These are phyloP conservation scores for Cheilosia grossa DNA, from an alignment of 2,888 invertebrate genomes.

Conservation along the genomic window DNA sequence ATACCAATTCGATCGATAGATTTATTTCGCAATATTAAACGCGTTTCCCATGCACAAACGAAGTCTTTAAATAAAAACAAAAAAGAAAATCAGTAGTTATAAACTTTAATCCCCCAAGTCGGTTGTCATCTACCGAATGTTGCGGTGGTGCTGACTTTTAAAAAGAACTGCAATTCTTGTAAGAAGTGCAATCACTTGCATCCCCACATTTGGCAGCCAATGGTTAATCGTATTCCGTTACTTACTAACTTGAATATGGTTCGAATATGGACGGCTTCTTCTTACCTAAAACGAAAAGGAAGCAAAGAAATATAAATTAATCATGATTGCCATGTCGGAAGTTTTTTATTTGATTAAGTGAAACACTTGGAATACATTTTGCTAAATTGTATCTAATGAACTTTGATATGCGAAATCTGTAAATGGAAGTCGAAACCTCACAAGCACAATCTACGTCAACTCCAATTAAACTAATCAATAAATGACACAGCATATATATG, in stretches of 20 bases:
- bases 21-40: too few species aligned
- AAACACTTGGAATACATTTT: constrained; percentile 11
- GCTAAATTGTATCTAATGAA: constrained; percentile 26
- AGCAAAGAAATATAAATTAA: constrained; percentile 9
- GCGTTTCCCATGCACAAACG: too few species aligned
- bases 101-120: too few species aligned
- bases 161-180: neutral
- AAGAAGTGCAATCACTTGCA: neutral
- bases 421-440: constrained; percentile 34
- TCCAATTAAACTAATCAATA: constrained; percentile 56
- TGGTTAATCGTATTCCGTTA: neutral
- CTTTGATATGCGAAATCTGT: constrained; percentile 11
- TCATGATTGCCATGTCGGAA: neutral
- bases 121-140: too few species aligned
- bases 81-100: too few species aligned
- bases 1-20: too few species aligned
- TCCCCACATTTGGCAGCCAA: neutral
- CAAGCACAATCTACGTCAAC: constrained; percentile 61
- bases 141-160: too few species aligned
- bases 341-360: constrained; percentile 14
- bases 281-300: constrained; percentile 56
- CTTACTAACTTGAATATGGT: neutral
- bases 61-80: too few species aligned
- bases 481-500: constrained; percentile 24
- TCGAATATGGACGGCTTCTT: neutral